These are phyloP conservation scores for Mesodorylaimus sp. DNA, from an alignment of 2,888 invertebrate species.

Conservation along the genomic window DNA sequence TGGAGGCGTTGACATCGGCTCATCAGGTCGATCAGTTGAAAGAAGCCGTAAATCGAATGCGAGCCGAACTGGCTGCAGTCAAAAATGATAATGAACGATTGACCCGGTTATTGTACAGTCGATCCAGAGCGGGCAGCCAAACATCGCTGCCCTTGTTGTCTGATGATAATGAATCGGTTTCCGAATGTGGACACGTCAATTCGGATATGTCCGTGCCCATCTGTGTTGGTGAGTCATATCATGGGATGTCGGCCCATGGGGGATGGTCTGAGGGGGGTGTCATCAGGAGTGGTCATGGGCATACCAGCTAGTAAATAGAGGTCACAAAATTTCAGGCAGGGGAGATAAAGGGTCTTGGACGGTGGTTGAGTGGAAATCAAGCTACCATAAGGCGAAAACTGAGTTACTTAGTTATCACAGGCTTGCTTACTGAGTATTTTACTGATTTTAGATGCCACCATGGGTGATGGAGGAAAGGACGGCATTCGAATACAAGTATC, in stretches of 20 bases:
- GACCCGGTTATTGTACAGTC: conserved; percentile 51
- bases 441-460: not conserved
- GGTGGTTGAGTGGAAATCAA: too few species aligned
- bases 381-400: too few species aligned
- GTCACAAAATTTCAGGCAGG: too few species aligned
- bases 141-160: conserved; percentile 18
- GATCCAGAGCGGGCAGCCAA: conserved; percentile 15
- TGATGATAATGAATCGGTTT: conserved; percentile 17
- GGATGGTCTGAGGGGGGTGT: not conserved
- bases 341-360: too few species aligned
- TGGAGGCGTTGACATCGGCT: conserved; percentile 87
- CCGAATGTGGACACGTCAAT: conserved; percentile 1
- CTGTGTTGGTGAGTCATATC: not conserved
- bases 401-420: too few species aligned
- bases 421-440: too few species aligned
- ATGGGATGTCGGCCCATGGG: not conserved
- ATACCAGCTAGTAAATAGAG: too few species aligned
- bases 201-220: conserved; percentile 6
- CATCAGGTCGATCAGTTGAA: conserved; percentile 88
- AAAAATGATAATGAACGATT: conserved; percentile 90
- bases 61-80: conserved; percentile 84
- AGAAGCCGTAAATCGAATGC: conserved; percentile 90
- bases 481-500: not conserved
- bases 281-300: too few species aligned
- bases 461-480: not conserved